A percentile compares a stretch with the other conserved stretches of the same genome.
These are phyloP conservation scores for Epinotia nisella DNA, from an alignment of 2,888 invertebrate species.

Conservation along the genomic window DNA sequence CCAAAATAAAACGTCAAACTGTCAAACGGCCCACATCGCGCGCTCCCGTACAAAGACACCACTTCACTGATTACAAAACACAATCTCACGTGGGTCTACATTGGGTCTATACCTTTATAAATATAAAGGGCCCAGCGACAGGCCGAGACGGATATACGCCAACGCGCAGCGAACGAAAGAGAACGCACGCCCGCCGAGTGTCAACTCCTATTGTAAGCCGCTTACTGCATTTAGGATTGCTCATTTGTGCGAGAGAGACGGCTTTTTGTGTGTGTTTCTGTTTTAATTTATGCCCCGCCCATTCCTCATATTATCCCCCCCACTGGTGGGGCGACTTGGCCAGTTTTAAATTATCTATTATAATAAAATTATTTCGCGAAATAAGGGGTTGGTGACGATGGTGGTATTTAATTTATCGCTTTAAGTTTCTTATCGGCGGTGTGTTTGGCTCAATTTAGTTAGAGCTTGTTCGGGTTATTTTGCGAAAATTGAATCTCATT, in stretches of 20 bases:
- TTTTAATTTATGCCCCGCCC: slow-evolving; percentile 75
- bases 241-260: slow-evolving; percentile 80
- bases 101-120: slow-evolving; percentile 75
- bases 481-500: slow-evolving; percentile 15
- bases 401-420: slow-evolving; percentile 76
- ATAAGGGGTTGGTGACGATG: slow-evolving; percentile 84
- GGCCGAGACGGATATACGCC: slow-evolving; percentile 67
- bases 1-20: slow-evolving; percentile 81
- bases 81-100: slow-evolving; percentile 81
- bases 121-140: slow-evolving; percentile 67
- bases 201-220: slow-evolving; percentile 81
- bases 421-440: slow-evolving; percentile 61
- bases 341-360: slow-evolving; percentile 85
- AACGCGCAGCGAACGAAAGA: slow-evolving; percentile 61
- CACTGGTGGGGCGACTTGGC: slow-evolving; percentile 79
- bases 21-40: slow-evolving; percentile 79
- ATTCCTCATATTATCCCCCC: slow-evolving; percentile 71
- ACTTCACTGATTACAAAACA: slow-evolving; percentile 84
- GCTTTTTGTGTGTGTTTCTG: slow-evolving; percentile 65
- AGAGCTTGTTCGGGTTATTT: slow-evolving; percentile 17
- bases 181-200: slow-evolving; percentile 63
- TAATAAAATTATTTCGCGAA: slow-evolving; percentile 83
- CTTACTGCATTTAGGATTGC: slow-evolving; percentile 79
- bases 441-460: slow-evolving; percentile 31
- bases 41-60: slow-evolving; percentile 78